Base-by-base conservation (phyloP, 2,113 vertebrate species). In the Pleuronectes platessa region DNA sequence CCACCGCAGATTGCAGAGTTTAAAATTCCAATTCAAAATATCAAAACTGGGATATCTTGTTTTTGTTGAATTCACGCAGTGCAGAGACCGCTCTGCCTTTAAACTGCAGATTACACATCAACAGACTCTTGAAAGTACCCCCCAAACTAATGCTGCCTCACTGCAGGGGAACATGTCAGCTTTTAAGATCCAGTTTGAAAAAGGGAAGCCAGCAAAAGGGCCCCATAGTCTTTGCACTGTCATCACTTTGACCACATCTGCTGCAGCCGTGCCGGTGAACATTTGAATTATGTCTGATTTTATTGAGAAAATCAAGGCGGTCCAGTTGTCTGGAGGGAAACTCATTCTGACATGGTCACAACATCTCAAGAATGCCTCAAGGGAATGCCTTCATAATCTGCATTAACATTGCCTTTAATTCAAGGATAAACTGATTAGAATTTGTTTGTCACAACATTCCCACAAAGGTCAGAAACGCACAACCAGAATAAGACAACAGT, bases 141-240 rank as follows among this genome's bases (percentile, higher is more conserved):
- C 21, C 21, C 24, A 24, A 24, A 24, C 24, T 24, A 2, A 24
- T 2, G 2, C 24, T 24, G 49, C 24, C 35, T 75, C 79, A 21
- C 73, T 66, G 72, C 35, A 5, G 53, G 66, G 53, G n/a, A 63
- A 31, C 13, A 15, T 13, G 24, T 63, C 1, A 0, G 18, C 64
- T 73, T 86, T 62, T 42, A 37, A 70, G 58, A 73, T 62, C 18
- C 8, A 12, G 24, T 77, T 69, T 74, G 23, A n/a, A 61, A 60
- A 67, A 42, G 26, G 51, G 27, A 77, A 53, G 10, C 55, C 60
- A 40, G 65, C 3, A 17, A 62, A 61, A 47, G 62, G 24, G 42
- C 23, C 53, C 20, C 5, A 21, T 42, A 59, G 62, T 58, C 31
- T 63, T 26, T n/a, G 67, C 1, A 1, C 24, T 56, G 61, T 42